Base-by-base conservation (phyloP, 2,888 invertebrate genomes). In the Anticlea derivata region DNA sequence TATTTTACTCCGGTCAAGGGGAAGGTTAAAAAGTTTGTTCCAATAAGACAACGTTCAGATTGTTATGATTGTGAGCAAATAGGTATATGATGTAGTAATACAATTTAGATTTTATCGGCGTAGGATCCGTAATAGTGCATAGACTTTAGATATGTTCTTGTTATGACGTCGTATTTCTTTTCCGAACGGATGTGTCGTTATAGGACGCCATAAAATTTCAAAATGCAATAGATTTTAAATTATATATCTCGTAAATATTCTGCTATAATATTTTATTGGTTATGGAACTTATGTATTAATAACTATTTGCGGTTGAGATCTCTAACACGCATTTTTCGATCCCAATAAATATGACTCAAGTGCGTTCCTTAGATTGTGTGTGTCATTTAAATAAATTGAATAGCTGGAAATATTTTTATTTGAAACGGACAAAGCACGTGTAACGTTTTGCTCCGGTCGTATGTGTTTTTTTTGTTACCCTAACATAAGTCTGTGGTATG, bases 201-300 rank as follows among this genome's bases (percentile, higher is more conserved):
- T 63, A 58, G 49, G 55, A 60, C 61, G 57, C 58, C 49, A 63
- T 67, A 62, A 64, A 56, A 55, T 52, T 51, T 55, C 61, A 50
- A 65, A 62, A 66, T 60, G 61, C 62, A 62, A 64, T 65, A 62
- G 55, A 55, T 50, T 60, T 65, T 61, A 63, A 62, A 61, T 59
- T 56, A 63, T 58, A 50, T 55, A 45, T 57, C 60, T 61, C 62
- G 59, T 69, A 66, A 66, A 66, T 51, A 63, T 61, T 48, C 56
- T 60, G 52, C 56, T 47, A 50, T 56, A 55, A 62, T 65, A 61
- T 60, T 66, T 67, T 62, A 62, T 62, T 58, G 58, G 56, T 60
- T 55, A 59, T 64, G 55, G 50, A 53, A 50, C 52, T 43, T 51
- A 47, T 48, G 27, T 41, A 17, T 4, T 17, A 49, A 40, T 46